Evolutionary conservation across 2,888 invertebrate genomes (phyloP), one percentile per base, ranked within the genome.

Genomic region (Agapostemon virescens): DNA sequence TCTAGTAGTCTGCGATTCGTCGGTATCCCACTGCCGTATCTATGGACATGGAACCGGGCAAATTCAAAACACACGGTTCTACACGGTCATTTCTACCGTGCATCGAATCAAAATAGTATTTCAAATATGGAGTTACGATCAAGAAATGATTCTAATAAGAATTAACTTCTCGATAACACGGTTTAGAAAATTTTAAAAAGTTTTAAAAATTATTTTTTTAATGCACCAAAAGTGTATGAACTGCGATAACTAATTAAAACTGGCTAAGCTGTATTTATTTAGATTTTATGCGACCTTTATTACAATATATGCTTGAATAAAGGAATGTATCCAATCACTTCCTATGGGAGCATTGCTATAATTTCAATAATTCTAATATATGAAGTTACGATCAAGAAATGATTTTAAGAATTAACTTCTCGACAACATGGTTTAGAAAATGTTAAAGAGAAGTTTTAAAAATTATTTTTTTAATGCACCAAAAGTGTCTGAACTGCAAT

Each of bases 1-100:
- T 58, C 81, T 78, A 78, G 70, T 23, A 17, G 69, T 66, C 36
- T 38, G 61, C 23, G 55, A 81, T 72, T 74, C 36, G 75, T 71
- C 68, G 36, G 26, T 42, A 52, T 6, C 61, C 45, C 81, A 82
- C 17, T 71, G n/a, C n/a, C 71, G 77, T 81, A 81, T 49, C 76
- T 64, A 76, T 63, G 36, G 7, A 26, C 20, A 38, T 26, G 26
- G 26, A 5, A 23, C 38, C 23, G 26, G 52, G 69, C 38, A 20
- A 38, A 38, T 61, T 61, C 20, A 17, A 61, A 61, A 61, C 20
- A 58, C 20, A 20, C 58, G 30, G 30, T 58, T 26, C 1, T 20
- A 45, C 20, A 1, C 13, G 1, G 15, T 13, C 3, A 52, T 13
- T 26, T 23, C 13, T 11, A 55, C 4, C n/a, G 45, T 9, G 45